These are phyloP conservation scores for Gibbula magus DNA, from an alignment of 2,888 invertebrate genomes.

Conservation along the genomic window DNA sequence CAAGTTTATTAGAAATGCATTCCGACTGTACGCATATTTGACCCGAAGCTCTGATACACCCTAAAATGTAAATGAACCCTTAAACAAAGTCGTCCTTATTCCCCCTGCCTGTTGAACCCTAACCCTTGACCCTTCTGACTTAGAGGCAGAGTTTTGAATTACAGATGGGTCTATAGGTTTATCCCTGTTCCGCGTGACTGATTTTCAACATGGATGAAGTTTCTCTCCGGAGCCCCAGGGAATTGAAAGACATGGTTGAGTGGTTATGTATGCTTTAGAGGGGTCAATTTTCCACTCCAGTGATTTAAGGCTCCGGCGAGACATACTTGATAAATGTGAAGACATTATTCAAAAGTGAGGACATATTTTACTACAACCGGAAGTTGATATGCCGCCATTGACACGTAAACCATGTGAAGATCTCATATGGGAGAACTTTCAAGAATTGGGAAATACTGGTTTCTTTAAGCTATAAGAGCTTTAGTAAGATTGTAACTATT, in stretches of 20 bases:
- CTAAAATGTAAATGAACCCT: neutral
- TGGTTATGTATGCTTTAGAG: neutral
- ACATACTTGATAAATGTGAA: too few relatives aligned
- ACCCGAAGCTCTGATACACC: neutral
- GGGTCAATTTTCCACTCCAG: constrained; percentile 1
- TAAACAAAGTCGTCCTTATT: neutral
- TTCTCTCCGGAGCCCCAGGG: neutral
- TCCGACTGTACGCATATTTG: neutral
- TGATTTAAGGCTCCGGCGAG: neutral
- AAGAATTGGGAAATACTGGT: too few relatives aligned
- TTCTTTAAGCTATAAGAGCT: too few relatives aligned
- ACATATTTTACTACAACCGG: too few relatives aligned
- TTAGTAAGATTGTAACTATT: too few relatives aligned
- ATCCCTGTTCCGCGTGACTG: neutral
- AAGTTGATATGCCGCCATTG: too few relatives aligned
- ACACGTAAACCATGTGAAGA: too few relatives aligned
- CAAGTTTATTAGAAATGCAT: neutral
- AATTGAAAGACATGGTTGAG: neutral
- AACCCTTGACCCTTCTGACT: neutral
- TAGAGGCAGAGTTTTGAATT: neutral
- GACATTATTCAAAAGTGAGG: too few relatives aligned
- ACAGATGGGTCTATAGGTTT: neutral
- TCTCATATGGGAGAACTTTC: too few relatives aligned
- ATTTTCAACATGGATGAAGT: too few relatives aligned
- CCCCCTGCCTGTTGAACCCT: neutral